These are phyloP conservation scores for Conistra vaccinii DNA, from an alignment of 2,888 invertebrate genomes.

Conservation along the genomic window DNA sequence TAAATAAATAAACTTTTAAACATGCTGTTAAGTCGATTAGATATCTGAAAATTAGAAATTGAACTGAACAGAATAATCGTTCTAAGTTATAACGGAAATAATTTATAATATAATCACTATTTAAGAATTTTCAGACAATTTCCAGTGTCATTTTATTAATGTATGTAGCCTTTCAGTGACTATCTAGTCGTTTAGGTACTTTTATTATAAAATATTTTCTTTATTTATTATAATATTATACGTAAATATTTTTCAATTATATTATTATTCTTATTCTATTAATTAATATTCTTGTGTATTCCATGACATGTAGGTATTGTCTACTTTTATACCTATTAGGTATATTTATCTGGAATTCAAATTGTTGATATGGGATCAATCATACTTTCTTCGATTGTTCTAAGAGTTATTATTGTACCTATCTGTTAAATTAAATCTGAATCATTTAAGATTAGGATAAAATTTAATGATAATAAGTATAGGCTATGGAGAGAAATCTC, in stretches of 20 bases:
- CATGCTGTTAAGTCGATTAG: constrained; percentile 32
- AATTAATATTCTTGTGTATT: constrained; percentile 49
- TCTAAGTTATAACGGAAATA: constrained; percentile 27
- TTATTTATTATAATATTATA: constrained; percentile 33
- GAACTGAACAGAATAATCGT: constrained; percentile 42
- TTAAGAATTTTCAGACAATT: constrained; percentile 22
- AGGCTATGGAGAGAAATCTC: constrained; percentile 26
- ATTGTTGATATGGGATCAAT: constrained; percentile 74
- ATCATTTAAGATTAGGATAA: constrained; percentile 29
- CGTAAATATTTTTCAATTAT: constrained; percentile 41
- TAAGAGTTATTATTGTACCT: constrained; percentile 45
- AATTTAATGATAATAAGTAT: constrained; percentile 17
- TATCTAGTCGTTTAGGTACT: constrained; percentile 61
- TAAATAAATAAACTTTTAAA: constrained; percentile 59
- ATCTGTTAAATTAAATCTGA: constrained; percentile 41
- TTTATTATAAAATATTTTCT: constrained; percentile 29
- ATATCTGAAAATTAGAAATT: constrained; percentile 40
- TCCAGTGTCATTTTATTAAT: constrained; percentile 34
- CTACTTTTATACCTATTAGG: constrained; percentile 31
- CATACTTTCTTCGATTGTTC: constrained; percentile 59
- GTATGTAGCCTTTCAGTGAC: constrained; percentile 49
- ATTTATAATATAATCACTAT: constrained; percentile 29
- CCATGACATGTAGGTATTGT: constrained; percentile 58
- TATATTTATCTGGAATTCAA: constrained; percentile 55
- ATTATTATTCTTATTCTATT: constrained; percentile 35